Evolutionary conservation across 2,113 vertebrate genomes (phyloP), one percentile per base, ranked within the genome.

Genomic region (Labrus mixtus): DNA sequence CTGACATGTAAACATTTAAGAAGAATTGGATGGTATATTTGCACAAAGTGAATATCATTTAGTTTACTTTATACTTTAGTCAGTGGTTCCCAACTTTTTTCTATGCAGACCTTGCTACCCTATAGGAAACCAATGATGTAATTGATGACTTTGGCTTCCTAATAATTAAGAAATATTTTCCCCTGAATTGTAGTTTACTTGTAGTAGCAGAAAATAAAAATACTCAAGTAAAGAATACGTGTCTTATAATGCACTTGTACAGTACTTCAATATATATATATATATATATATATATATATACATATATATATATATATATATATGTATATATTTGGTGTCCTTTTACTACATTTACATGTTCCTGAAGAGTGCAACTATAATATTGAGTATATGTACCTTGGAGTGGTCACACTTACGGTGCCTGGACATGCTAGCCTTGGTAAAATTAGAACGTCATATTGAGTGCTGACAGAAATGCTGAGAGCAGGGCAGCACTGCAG

Each of bases 401-500:
- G 33, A 48, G 58, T 41, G 62, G 13, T 39, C 43, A 48, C 20
- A 22, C 1, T 46, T 23, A 56, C 45, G 13, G 63, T 17, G 55
- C 48, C 55, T 8, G 39, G 58, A 67, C 59, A n/a, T 54, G 55
- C 60, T 72, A 56, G 55, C 77, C 72, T 76, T 64, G 87, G 81
- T 93, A 94, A 95, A 94, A 95, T 95, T 93, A 94, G 93, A 93
- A 85, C 75, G 79, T 94, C 93, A 93, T 90, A 85, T 88, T 92
- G 90, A 93, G 93, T 91, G 93, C 66, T 94, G 93, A 94, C 92
- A 94, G 93, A 94, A 92, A 93, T 89, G 93, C 86, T 91, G 90
- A 94, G 93, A 91, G 92, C 85, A 83, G 84, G 68, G 83, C 79
- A 88, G 80, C 66, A 9, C 78, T 87, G 70, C 58, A 85, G 88